Evolutionary conservation across 2,113 vertebrate species (phyloP), one percentile per base, ranked within the genome.

Genomic region (Xenopus laevis): DNA sequence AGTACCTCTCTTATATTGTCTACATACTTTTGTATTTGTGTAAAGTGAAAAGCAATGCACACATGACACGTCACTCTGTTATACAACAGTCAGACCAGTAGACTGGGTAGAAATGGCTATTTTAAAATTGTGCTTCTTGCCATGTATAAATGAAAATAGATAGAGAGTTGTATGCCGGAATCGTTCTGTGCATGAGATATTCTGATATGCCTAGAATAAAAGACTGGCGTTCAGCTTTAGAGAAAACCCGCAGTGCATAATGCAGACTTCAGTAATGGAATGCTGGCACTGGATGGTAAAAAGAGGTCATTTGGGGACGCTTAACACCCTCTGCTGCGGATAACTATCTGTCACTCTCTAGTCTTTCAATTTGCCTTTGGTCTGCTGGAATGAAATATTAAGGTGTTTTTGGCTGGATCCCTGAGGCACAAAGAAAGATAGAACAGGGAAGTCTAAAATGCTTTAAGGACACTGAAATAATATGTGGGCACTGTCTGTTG

Each of bases 361-460:
- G 60, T 21, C 74, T 77, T 77, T 70, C 59, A 77, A 70, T 77
- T 63, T 55, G 59, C 66, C 66, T 63, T 70, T 69, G 67, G 59
- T 77, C 66, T 62, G 66, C 52, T 64, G 67, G 74, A 64, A 70
- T 77, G 74, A 64, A 77, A 77, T 77, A 76, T 70, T 76, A 57
- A 57, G 30, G 21, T 13, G 17, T 18, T 45, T 70, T 70, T 77
- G 59, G 59, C 60, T 77, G 66, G 47, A 55, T 77, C 59, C 59
- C 66, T 20, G 18, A 10, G 44, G 59, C 61, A 64, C 60, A 77
- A 70, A 64, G 33, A 27, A 27, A 69, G 65, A 62, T 61, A 74
- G 18, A 63, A 68, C 65, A 53, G 73, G 45, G 47, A 68, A 69
- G 8, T 68, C 73, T 53, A 61, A 44, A 62, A 30, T 62, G 27